Conservation (phyloP, 2,113 vertebrate species). For the Hemiscyllium ocellatum region DNA sequence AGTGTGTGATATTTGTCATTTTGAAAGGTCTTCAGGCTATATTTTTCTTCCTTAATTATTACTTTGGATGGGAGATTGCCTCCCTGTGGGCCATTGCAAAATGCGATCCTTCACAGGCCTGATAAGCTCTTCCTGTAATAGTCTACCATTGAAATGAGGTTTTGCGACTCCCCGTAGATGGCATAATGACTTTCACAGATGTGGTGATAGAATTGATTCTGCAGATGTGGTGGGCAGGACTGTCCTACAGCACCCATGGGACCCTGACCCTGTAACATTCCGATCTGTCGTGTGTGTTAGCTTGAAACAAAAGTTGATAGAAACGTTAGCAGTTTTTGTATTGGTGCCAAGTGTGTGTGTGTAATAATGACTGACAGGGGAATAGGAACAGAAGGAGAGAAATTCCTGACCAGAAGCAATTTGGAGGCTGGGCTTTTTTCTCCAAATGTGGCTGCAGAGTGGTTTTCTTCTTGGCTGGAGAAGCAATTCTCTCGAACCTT, state of each 20-base stretch:
- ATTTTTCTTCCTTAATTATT: neutral
- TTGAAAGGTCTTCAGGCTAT: neutral
- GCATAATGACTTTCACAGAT: conserved; percentile 27
- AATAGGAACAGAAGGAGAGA: neutral
- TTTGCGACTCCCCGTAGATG: conserved; percentile 6
- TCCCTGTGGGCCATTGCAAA: neutral
- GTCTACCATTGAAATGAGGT: neutral
- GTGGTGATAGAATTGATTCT: neutral
- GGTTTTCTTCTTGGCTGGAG: neutral
- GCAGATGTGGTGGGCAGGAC: conserved; percentile 15
- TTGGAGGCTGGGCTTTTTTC: neutral
- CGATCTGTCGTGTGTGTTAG: neutral
- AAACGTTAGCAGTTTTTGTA: neutral
- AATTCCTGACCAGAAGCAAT: neutral
- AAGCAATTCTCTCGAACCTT: neutral
- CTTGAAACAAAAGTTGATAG: neutral
- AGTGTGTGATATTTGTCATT: neutral
- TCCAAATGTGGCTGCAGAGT: neutral
- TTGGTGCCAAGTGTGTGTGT: neutral
- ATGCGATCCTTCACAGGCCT: neutral
- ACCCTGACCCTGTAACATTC: neutral
- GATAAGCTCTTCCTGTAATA: neutral
- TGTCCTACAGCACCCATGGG: neutral
- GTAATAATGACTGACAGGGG: neutral
- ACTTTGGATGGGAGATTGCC: neutral